Evolutionary conservation across 1,140 invertebrate species (phyloP).

Genomic region (Propsilocerus akamusi): DNA sequence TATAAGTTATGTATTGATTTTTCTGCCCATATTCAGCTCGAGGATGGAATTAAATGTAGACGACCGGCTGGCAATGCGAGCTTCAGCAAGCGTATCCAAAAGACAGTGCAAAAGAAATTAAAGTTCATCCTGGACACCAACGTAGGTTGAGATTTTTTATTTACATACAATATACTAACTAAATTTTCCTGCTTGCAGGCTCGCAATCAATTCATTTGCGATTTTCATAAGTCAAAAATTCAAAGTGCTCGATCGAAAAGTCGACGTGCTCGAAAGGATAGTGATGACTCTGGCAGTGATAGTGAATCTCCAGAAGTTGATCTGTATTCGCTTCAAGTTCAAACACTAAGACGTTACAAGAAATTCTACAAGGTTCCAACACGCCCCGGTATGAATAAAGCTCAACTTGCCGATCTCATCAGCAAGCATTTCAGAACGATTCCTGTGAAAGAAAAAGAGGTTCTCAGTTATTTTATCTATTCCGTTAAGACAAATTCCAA

Average conservation of each 20-base stretch:
- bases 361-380: slow-evolving; percentile 82
- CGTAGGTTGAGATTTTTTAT: slow-evolving; percentile 28
- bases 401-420: slow-evolving; percentile 88
- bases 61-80: slow-evolving; percentile 85
- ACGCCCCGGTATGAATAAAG: slow-evolving; percentile 79
- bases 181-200: slow-evolving; percentile 37
- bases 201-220: slow-evolving; percentile 90
- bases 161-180: neutral
- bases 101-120: slow-evolving; percentile 83
- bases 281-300: slow-evolving; percentile 26
- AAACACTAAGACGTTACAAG: slow-evolving; percentile 83
- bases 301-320: slow-evolving; percentile 84
- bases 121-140: slow-evolving; percentile 73
- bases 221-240: slow-evolving; percentile 88
- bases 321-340: slow-evolving; percentile 80
- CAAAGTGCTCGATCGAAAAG: slow-evolving; percentile 44
- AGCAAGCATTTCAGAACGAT: slow-evolving; percentile 84
- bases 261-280: neutral
- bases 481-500: slow-evolving; percentile 85
- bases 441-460: slow-evolving; percentile 85
- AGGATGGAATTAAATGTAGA: slow-evolving; percentile 70
- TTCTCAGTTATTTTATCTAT: slow-evolving; percentile 89
- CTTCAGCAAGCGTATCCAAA: slow-evolving; percentile 92
- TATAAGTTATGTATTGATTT: too few species aligned
- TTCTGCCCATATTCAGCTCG: too few species aligned